These are phyloP conservation scores for Geopemphigus sp. DNA, from an alignment of 1,140 invertebrate genomes.

Conservation along the genomic window DNA sequence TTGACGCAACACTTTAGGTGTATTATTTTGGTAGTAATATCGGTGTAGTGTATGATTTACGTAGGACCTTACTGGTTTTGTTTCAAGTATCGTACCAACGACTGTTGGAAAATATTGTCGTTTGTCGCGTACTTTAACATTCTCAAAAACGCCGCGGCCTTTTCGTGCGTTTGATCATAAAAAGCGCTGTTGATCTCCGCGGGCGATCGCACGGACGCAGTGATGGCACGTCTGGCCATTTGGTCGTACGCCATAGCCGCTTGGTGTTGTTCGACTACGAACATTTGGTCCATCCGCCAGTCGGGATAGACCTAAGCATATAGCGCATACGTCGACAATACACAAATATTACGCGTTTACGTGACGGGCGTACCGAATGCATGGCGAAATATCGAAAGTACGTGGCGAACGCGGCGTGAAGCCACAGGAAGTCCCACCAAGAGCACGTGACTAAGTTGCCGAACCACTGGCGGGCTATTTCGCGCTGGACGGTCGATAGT, in stretches of 20 bases:
- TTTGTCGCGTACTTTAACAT: conserved; percentile 7
- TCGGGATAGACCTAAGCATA: conserved; percentile 72
- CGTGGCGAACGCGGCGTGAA: conserved; percentile 72
- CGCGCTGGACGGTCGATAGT: conserved; percentile 73
- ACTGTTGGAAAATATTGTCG: conserved; percentile 1
- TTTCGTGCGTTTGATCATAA: neutral
- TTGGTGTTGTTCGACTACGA: conserved; percentile 76
- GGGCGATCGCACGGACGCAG: neutral
- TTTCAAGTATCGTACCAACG: neutral
- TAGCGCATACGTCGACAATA: too few species aligned
- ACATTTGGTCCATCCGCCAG: conserved; percentile 84
- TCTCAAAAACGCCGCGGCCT: neutral
- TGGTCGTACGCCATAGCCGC: conserved; percentile 75
- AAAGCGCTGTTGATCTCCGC: neutral
- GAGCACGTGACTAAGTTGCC: conserved; percentile 76
- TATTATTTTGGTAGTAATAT: too few species aligned
- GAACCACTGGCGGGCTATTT: conserved; percentile 79
- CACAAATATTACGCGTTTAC: too few species aligned
- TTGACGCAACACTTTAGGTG: too few species aligned
- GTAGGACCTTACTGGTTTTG: neutral
- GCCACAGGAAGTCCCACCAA: conserved; percentile 78
- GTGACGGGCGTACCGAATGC: neutral
- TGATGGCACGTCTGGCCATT: neutral
- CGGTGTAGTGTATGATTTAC: neutral
- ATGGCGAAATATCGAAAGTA: conserved; percentile 58